Evolutionary conservation across 2,888 invertebrate species (phyloP).

Genomic region (Hypolimnas misippus): DNA sequence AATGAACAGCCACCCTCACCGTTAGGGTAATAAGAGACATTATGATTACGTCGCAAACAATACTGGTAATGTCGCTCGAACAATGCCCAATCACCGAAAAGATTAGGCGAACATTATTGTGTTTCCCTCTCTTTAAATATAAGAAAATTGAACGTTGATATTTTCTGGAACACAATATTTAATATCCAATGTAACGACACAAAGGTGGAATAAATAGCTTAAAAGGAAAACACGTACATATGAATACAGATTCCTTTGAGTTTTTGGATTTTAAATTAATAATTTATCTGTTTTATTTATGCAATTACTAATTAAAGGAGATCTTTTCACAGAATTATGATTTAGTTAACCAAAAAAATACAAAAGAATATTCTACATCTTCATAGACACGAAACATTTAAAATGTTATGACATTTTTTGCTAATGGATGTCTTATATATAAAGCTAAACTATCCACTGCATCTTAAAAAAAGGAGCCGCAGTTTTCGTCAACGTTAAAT

Average conservation of each 20-base stretch:
- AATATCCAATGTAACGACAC: background rate
- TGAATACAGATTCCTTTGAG: too few relatives aligned
- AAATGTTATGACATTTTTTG: background rate
- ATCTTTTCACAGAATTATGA: too few relatives aligned
- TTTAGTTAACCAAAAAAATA: too few relatives aligned
- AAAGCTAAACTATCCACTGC: constrained; percentile 3
- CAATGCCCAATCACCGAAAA: constrained; percentile 77
- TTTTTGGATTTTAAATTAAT: too few relatives aligned
- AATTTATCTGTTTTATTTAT: too few relatives aligned
- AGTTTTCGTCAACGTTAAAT: constrained; percentile 29
- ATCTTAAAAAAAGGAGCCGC: constrained; percentile 1
- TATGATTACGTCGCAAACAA: constrained; percentile 80
- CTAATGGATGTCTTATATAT: background rate
- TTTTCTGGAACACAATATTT: background rate
- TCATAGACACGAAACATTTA: background rate
- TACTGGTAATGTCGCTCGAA: constrained; percentile 75
- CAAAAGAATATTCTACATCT: too few relatives aligned
- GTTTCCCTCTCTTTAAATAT: constrained; percentile 16
- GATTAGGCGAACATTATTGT: constrained; percentile 43
- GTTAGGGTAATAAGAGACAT: constrained; percentile 68
- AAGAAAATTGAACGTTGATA: constrained; percentile 8
- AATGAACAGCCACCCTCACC: constrained; percentile 45
- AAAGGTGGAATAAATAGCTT: background rate
- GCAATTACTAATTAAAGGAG: too few relatives aligned
- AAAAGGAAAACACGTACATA: background rate